Conservation (phyloP, 2,113 vertebrate species). For the Stegostoma tigrinum region DNA sequence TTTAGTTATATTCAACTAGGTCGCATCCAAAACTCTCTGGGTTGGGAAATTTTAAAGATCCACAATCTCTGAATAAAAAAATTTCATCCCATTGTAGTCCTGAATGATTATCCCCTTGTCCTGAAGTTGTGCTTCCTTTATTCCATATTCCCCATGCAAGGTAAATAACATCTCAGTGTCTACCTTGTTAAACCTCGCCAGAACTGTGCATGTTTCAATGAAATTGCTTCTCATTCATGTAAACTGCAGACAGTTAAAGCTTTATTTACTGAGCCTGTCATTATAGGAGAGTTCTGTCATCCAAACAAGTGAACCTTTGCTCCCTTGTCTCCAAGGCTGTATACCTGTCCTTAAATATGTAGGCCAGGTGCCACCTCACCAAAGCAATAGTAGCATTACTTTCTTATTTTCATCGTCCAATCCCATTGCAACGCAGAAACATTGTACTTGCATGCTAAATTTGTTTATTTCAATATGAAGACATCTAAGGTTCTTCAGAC, state of each 20-base stretch:
- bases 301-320: background rate
- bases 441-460: too few relatives aligned
- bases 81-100: background rate
- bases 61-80: background rate
- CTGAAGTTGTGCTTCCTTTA: background rate
- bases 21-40: background rate
- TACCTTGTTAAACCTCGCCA: background rate
- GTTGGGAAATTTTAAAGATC: background rate
- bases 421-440: too few relatives aligned
- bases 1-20: background rate
- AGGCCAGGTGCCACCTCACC: too few relatives aligned
- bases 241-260: background rate
- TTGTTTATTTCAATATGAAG: too few relatives aligned
- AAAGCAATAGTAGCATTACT: too few relatives aligned
- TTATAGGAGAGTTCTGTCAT: background rate
- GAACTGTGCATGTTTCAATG: background rate
- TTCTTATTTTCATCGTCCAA: too few relatives aligned
- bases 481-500: too few relatives aligned
- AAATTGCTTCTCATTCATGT: background rate
- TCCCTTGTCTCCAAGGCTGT: too few relatives aligned
- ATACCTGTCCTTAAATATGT: too few relatives aligned
- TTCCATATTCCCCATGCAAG: background rate
- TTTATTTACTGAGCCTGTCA: background rate
- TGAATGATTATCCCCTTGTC: background rate
- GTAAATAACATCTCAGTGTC: background rate